phyloP scores from a whole-genome alignment of 2,888 invertebrate genomes.

The Pandemis heparana region DNA sequence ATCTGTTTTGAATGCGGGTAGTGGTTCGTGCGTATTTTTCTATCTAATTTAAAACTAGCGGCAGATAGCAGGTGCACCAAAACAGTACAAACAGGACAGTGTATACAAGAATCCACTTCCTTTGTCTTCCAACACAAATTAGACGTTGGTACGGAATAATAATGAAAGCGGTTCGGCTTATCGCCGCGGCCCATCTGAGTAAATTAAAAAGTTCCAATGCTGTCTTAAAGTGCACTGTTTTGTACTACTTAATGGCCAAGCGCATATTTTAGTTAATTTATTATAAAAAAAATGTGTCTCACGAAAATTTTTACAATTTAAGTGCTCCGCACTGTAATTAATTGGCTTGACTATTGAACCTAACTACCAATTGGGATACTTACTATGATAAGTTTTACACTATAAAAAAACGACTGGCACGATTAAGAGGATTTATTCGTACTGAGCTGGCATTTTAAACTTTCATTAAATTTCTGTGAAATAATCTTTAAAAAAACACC shows the following conservation, averaged over 20 bases:
- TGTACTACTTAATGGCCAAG: background rate
- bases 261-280: background rate
- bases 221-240: background rate
- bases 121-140: constrained; percentile 76
- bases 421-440: too few relatives aligned
- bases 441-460: too few relatives aligned
- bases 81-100: constrained; percentile 66
- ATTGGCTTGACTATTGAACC: too few relatives aligned
- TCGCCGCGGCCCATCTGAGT: constrained; percentile 49
- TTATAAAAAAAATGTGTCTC: too few relatives aligned
- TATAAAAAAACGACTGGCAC: too few relatives aligned
- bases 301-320: too few relatives aligned
- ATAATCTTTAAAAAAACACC: too few relatives aligned
- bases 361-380: too few relatives aligned
- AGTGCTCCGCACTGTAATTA: too few relatives aligned
- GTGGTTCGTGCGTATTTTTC: constrained; percentile 9
- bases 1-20: constrained; percentile 11
- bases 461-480: too few relatives aligned
- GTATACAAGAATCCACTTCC: constrained; percentile 72
- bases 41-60: constrained; percentile 3
- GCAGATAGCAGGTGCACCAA: constrained; percentile 54
- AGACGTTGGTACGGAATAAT: constrained; percentile 72
- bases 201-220: constrained; percentile 5
- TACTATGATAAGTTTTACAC: too few relatives aligned
- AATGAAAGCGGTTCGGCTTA: constrained; percentile 60